phyloP scores from a whole-genome alignment of 2,888 invertebrate genomes.

The Dascillus cervinus region DNA sequence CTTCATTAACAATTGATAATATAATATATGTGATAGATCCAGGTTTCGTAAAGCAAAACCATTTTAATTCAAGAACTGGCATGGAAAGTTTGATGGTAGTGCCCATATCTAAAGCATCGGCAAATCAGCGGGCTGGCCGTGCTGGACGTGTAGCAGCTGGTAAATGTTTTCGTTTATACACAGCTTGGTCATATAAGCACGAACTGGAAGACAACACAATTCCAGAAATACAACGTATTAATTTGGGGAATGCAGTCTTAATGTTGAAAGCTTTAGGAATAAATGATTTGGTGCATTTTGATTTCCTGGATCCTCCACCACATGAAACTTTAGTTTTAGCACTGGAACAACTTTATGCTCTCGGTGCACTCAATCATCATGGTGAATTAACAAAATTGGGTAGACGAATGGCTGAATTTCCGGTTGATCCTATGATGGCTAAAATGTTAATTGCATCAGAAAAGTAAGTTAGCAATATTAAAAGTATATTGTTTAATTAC shows the following conservation, averaged over 20 bases:
- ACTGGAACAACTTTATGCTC: constrained; percentile 92
- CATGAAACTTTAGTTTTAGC: constrained; percentile 77
- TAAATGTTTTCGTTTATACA: constrained; percentile 96
- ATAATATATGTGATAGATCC: constrained; percentile 99
- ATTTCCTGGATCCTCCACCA: constrained; percentile 97
- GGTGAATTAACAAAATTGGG: constrained; percentile 97
- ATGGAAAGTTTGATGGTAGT: constrained; percentile 98
- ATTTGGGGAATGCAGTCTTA: constrained; percentile 93
- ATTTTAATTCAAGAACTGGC: constrained; percentile 94
- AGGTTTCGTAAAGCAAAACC: constrained; percentile 99
- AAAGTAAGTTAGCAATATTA: constrained; percentile 54
- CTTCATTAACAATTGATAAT: constrained; percentile 97
- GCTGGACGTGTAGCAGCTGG: constrained; percentile 95
- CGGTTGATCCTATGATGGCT: constrained; percentile 97
- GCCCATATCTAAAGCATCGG: constrained; percentile 97
- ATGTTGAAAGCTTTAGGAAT: constrained; percentile 95
- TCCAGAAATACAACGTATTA: constrained; percentile 97
- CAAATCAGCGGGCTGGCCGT: constrained; percentile 94
- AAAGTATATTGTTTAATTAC: not conserved
- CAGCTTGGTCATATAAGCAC: constrained; percentile 97
- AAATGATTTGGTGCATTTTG: constrained; percentile 95
- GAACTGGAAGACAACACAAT: constrained; percentile 97
- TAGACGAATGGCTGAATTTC: constrained; percentile 98
- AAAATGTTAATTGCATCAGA: constrained; percentile 97
- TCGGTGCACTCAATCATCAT: constrained; percentile 95